Conservation (phyloP, 1,140 invertebrate species). For the Nixonia krombeini region DNA sequence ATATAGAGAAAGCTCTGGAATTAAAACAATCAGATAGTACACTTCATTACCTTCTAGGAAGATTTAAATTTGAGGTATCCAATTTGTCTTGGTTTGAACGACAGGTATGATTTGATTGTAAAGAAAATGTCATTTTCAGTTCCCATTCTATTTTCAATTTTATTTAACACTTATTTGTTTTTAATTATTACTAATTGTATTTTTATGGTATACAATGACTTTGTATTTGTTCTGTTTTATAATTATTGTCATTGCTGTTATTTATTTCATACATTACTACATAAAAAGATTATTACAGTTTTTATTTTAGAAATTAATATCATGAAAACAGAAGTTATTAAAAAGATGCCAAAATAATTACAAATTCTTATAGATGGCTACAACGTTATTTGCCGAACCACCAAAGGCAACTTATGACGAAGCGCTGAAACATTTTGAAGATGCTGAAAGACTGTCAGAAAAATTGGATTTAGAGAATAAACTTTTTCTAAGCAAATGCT, state of each 20-base stretch:
- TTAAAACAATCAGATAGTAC: slow-evolving; percentile 78
- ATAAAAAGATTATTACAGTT: too few relatives aligned
- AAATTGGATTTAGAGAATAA: slow-evolving; percentile 80
- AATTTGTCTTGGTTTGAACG: slow-evolving; percentile 79
- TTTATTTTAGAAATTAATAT: too few relatives aligned
- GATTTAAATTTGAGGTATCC: slow-evolving; percentile 79
- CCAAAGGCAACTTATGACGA: slow-evolving; percentile 78
- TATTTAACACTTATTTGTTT: slow-evolving; percentile 1
- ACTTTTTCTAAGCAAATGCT: slow-evolving; percentile 80
- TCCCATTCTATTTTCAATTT: slow-evolving; percentile 3
- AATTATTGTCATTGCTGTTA: too few relatives aligned
- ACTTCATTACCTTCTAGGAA: slow-evolving; percentile 80
- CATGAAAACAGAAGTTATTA: too few relatives aligned
- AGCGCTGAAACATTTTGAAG: slow-evolving; percentile 77
- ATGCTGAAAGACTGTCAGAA: slow-evolving; percentile 76
- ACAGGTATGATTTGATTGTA: slow-evolving; percentile 74
- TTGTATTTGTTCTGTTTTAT: too few relatives aligned
- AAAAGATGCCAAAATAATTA: neutral
- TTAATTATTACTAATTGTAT: neutral
- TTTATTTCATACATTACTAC: too few relatives aligned
- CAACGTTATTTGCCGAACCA: slow-evolving; percentile 78
- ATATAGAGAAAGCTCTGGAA: slow-evolving; percentile 79
- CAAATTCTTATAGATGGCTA: slow-evolving; percentile 66
- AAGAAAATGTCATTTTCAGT: too few relatives aligned
- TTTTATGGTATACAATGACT: too few relatives aligned